Evolutionary conservation across 2,888 invertebrate genomes (phyloP).

Genomic region (Apamea crenata): DNA sequence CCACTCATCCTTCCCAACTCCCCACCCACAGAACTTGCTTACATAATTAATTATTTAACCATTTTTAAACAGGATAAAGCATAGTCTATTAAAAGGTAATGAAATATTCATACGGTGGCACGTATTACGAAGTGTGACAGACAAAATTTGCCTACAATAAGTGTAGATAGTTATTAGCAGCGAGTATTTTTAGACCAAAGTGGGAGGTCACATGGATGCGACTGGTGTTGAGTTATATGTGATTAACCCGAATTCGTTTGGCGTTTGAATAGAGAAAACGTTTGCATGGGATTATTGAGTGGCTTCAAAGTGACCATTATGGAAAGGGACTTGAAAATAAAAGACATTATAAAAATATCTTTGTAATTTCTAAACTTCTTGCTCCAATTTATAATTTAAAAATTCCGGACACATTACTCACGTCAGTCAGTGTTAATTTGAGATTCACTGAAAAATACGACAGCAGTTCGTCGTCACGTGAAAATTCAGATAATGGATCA

Average conservation of each 20-base stretch:
- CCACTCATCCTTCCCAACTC: slow-evolving; percentile 44
- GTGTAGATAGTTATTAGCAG: slow-evolving; percentile 68
- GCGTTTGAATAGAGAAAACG: slow-evolving; percentile 52
- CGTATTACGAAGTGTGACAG: slow-evolving; percentile 64
- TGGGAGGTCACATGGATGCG: slow-evolving; percentile 71
- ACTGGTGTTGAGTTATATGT: slow-evolving; percentile 68
- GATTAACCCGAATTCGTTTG: slow-evolving; percentile 76
- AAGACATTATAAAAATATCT: slow-evolving; percentile 7
- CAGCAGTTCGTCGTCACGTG: slow-evolving; percentile 16
- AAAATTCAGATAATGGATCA: slow-evolving; percentile 44
- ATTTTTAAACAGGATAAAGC: slow-evolving; percentile 73
- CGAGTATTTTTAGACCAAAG: slow-evolving; percentile 72
- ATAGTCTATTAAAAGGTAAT: slow-evolving; percentile 67
- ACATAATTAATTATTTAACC: slow-evolving; percentile 72
- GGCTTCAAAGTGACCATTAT: slow-evolving; percentile 30
- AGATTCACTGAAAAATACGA: slow-evolving; percentile 36
- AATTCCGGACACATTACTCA: slow-evolving; percentile 38
- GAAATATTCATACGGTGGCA: slow-evolving; percentile 69
- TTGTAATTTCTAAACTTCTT: slow-evolving; percentile 13
- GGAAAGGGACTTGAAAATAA: slow-evolving; percentile 23
- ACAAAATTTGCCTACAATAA: slow-evolving; percentile 72
- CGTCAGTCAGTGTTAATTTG: slow-evolving; percentile 32
- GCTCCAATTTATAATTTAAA: slow-evolving; percentile 26
- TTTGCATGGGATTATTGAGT: slow-evolving; percentile 13
- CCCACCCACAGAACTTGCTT: slow-evolving; percentile 65